Evolutionary conservation across 2,113 vertebrate species (phyloP), one percentile per base, ranked within the genome.

Genomic region (Tetrao urogallus): DNA sequence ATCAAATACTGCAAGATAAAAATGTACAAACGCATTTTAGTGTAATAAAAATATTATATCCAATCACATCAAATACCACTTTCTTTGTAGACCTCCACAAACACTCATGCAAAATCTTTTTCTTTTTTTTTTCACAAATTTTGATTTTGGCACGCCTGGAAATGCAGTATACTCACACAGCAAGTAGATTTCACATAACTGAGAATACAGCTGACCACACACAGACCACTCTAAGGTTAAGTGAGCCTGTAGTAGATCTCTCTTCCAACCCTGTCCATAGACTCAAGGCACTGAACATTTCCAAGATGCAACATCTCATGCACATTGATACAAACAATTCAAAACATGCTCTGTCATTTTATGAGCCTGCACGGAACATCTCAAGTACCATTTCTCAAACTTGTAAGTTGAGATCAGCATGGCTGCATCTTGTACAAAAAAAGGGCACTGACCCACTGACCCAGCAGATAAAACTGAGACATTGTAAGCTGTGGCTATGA

Each of bases 1-100:
- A 94, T 81, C 43, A 94, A 94, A 54, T 48, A 88, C 16, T 47
- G 30, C 30, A 65, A 92, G 82, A 89, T 74, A 52, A 47, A 81
- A 65, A 92, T 67, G 13, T 47, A 50, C 14, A 48, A 40, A 40
- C 15, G 54, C 2, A 24, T 91, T 74, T 77, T n/a, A 78, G 30
- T 42, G 57, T 57, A 86, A 83, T 74, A 57, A 69, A 94, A 91
- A 77, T 45, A 54, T 34, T 30, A 25, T 6, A 81, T 36, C 43
- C 36, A 78, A 34, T 56, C 8, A 3, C 25, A 72, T 18, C 18
- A 42, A 92, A 75, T 92, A 70, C 2, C 6, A 66, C 2, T 6
- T 78, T 54, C 34, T 77, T 91, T 70, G 38, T 63, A 82, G 75
- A 82, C 56, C 57, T 65, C 40, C 30, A 45, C 65, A 90, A 89